A percentile compares a stretch with the other conserved stretches of the same genome.
These are phyloP conservation scores for Phanerotoma sp. DNA, from an alignment of 2,888 invertebrate species.

Conservation along the genomic window DNA sequence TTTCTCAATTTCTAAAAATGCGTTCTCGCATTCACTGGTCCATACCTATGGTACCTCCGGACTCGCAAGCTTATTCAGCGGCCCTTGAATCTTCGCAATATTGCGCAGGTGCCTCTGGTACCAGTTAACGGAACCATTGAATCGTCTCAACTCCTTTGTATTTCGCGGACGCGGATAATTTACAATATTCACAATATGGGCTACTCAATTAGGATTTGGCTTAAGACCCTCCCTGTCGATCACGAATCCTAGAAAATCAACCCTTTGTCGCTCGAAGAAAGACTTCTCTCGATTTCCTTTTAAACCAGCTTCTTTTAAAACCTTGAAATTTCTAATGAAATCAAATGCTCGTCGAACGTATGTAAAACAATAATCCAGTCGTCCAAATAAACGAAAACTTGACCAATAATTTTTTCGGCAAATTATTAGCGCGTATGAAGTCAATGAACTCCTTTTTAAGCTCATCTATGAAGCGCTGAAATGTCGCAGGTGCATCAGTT, in stretches of 20 bases:
- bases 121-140: constrained; percentile 2
- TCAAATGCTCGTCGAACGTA: constrained; percentile 18
- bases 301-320: constrained; percentile 21
- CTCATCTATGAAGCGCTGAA: constrained; percentile 26
- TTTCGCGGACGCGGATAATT: not conserved
- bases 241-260: not conserved
- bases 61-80: not conserved
- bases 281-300: not conserved
- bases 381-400: constrained; percentile 27
- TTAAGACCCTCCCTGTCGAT: constrained; percentile 26
- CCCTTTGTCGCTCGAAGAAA: not conserved
- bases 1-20: not conserved
- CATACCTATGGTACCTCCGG: not conserved
- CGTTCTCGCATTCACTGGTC: not conserved
- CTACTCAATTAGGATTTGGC: not conserved
- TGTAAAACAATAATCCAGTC: constrained; percentile 28
- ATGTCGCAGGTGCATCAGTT: constrained; percentile 25
- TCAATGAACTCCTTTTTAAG: constrained; percentile 14
- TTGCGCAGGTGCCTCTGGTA: not conserved
- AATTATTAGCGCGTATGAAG: constrained; percentile 4
- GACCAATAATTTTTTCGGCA: constrained; percentile 21
- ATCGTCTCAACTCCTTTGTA: not conserved
- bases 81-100: not conserved
- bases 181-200: not conserved
- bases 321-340: constrained; percentile 17